phyloP scores from a whole-genome alignment of 2,888 invertebrate species.

The Cybosia mesomella region DNA sequence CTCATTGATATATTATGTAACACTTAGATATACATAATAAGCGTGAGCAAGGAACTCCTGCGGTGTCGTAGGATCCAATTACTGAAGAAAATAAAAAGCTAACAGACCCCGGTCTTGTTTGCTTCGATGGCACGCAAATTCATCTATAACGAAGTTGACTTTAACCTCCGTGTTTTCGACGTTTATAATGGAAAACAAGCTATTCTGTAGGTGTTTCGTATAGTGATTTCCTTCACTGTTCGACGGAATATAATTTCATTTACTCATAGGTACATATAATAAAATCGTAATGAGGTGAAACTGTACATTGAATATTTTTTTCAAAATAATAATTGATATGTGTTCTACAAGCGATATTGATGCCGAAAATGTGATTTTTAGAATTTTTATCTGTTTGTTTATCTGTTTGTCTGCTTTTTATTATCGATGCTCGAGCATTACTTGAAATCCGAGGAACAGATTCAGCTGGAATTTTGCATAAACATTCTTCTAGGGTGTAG shows the following conservation, averaged over 20 bases:
- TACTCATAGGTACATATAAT: too few species aligned
- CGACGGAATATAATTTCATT: background rate
- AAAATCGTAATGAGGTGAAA: too few species aligned
- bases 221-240: constrained; percentile 4
- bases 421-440: too few species aligned
- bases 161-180: constrained; percentile 52
- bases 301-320: too few species aligned
- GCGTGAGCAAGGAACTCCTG: constrained; percentile 38
- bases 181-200: constrained; percentile 21
- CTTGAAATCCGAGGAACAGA: too few species aligned
- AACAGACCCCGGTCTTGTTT: constrained; percentile 67
- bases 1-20: constrained; percentile 13
- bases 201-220: constrained; percentile 1
- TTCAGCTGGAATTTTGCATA: too few species aligned
- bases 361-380: too few species aligned
- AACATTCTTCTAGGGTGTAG: too few species aligned
- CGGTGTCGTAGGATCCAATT: constrained; percentile 68
- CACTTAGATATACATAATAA: constrained; percentile 14
- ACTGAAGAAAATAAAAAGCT: constrained; percentile 73
- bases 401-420: too few species aligned
- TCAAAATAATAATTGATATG: too few species aligned
- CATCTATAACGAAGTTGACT: constrained; percentile 67
- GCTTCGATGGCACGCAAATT: constrained; percentile 64
- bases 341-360: too few species aligned
- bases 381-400: too few species aligned